Evolutionary conservation across 2,113 vertebrate genomes (phyloP), one percentile per base, ranked within the genome.

Genomic region (Lophochroa leadbeateri): DNA sequence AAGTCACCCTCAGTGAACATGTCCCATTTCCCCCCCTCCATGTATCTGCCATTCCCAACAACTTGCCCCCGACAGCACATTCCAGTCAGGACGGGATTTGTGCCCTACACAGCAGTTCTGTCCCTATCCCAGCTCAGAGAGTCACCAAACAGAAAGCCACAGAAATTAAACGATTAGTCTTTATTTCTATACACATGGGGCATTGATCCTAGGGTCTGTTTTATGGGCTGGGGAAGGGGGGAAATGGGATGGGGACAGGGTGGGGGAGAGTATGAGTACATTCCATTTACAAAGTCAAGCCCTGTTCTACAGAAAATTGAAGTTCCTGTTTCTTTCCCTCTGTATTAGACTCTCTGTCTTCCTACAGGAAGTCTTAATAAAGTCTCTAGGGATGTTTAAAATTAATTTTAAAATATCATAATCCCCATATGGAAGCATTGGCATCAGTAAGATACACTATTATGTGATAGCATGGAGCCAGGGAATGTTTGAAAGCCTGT

Each of bases 321-420:
- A 95, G 86, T 41, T 78, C 85, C 58, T 80, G 50, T 87, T 89
- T 52, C 77, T 68, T 82, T 64, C 79, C 61, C 28, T 69, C 79
- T 77, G 68, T 86, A 74, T 88, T 74, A 96, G 72, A 64, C 95
- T 93, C 94, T 76, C 82, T 83, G 94, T 93, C 92, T 80, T 91
- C 93, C 77, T 63, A 53, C 95, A 96, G 95, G 93, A 96, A 96
- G n/a, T 39, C 58, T 94, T 92, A 88, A 92, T 90, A 77, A 86
- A 94, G 87, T 77, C 96, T 74, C 94, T 46, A 63, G 92, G 88
- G 96, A 75, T 20, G 61, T 90, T 94, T 97, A 93, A 97, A 97
- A 90, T 17, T 31, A 61, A 76, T 82, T 86, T 31, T 17, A 13
- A 76, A 76, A 88, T 72, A 87, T 77, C 81, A 75, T 85, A 74